phyloP scores from a whole-genome alignment of 2,888 invertebrate species.

The Drosophila ustulata region DNA sequence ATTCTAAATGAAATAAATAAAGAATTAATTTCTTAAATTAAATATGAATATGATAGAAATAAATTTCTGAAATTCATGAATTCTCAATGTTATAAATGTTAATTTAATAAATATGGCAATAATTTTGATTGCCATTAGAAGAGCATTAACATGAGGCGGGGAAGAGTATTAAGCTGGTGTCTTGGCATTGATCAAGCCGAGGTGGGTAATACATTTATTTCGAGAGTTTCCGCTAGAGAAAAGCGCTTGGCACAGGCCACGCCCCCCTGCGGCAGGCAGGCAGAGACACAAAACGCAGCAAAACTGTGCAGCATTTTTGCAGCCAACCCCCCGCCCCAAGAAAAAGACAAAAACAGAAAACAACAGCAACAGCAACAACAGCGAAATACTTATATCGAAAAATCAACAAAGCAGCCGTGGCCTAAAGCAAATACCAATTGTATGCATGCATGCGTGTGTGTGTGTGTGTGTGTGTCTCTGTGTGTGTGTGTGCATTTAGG shows the following conservation, averaged over 20 bases:
- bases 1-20: too few relatives aligned
- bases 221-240: constrained; percentile 10
- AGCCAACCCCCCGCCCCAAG: constrained; percentile 24
- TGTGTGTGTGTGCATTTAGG: constrained; percentile 51
- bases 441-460: not conserved
- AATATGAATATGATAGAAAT: too few relatives aligned
- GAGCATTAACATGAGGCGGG: too few relatives aligned
- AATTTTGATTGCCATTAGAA: too few relatives aligned
- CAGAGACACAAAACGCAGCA: constrained; percentile 31
- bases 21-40: too few relatives aligned
- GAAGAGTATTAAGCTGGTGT: constrained; percentile 17
- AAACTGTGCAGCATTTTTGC: too few relatives aligned
- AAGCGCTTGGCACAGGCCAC: constrained; percentile 30
- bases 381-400: constrained; percentile 32
- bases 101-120: too few relatives aligned
- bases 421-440: constrained; percentile 59
- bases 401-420: constrained; percentile 55
- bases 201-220: constrained; percentile 40
- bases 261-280: constrained; percentile 40
- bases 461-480: not conserved
- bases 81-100: too few relatives aligned
- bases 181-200: constrained; percentile 5
- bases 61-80: too few relatives aligned
- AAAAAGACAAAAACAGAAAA: constrained; percentile 27
- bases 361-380: constrained; percentile 30